A percentile compares a stretch with the other conserved stretches of the same genome.
Evolutionary conservation across 2,797 vertebrate genomes (phyloP).

Genomic region (Aphelocoma californica): DNA sequence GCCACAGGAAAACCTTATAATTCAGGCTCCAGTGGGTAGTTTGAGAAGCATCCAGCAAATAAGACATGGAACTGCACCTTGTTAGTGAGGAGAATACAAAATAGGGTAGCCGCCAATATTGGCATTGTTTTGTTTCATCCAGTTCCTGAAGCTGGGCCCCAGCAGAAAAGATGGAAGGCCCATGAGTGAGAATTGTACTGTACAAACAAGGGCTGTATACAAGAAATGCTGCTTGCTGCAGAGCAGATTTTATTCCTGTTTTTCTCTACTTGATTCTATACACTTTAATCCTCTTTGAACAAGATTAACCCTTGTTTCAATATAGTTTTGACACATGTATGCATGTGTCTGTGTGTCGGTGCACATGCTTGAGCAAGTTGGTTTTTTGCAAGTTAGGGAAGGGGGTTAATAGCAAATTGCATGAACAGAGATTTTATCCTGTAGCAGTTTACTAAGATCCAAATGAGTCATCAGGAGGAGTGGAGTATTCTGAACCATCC

Average conservation of each 20-base stretch:
- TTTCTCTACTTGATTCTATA: background rate
- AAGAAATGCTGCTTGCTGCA: background rate
- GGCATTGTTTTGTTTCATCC: background rate
- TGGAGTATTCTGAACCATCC: background rate
- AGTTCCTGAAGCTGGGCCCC: background rate
- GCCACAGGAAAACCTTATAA: background rate
- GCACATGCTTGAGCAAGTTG: background rate
- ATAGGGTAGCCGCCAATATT: background rate
- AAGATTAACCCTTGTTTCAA: conserved; percentile 3
- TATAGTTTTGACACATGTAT: background rate
- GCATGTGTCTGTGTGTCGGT: background rate
- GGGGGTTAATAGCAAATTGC: background rate
- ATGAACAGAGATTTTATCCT: background rate
- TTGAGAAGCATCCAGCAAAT: background rate
- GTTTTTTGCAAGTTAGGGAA: background rate
- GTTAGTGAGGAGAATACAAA: background rate
- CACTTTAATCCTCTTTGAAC: background rate
- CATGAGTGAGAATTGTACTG: fast-evolving
- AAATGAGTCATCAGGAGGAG: conserved; percentile 9
- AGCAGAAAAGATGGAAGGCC: background rate
- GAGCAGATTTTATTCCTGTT: background rate
- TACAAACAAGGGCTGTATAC: background rate
- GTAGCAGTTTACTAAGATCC: background rate
- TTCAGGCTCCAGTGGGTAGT: background rate
- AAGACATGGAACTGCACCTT: background rate